phyloP scores from a whole-genome alignment of 2,113 vertebrate species.

The Jacana jacana region DNA sequence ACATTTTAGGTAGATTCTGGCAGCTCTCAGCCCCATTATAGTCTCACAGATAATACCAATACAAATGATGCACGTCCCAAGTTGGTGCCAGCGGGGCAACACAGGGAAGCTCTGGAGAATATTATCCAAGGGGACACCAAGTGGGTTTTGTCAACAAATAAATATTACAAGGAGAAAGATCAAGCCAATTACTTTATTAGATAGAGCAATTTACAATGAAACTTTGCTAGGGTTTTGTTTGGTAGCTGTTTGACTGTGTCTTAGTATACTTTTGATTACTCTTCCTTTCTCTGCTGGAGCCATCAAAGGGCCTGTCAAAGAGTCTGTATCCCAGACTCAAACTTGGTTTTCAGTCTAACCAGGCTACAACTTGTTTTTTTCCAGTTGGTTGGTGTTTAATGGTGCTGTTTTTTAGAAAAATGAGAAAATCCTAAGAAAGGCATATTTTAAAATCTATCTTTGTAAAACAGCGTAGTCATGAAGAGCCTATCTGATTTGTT shows the following conservation, averaged over 20 bases:
- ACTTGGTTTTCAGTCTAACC: background rate
- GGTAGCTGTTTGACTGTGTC: background rate
- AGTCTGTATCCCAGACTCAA: background rate
- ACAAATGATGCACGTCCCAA: fast-evolving
- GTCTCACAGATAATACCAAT: background rate
- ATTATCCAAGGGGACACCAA: background rate
- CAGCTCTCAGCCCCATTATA: background rate
- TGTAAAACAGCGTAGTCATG: background rate
- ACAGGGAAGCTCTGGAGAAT: background rate
- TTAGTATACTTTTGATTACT: background rate
- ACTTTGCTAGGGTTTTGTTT: background rate
- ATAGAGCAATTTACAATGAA: background rate
- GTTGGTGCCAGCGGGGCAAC: background rate
- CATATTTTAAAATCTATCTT: background rate
- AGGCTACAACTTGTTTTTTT: background rate
- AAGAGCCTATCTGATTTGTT: background rate
- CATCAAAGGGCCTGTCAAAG: background rate
- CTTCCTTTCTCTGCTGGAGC: background rate
- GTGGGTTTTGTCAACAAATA: background rate
- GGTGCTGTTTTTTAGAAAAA: background rate
- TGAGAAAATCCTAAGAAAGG: background rate
- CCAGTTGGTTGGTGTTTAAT: background rate
- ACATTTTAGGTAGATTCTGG: background rate
- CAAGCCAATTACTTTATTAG: background rate
- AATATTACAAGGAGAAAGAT: background rate